phyloP scores from a whole-genome alignment of 2,888 invertebrate species.

The Netelia fuscicornis region DNA sequence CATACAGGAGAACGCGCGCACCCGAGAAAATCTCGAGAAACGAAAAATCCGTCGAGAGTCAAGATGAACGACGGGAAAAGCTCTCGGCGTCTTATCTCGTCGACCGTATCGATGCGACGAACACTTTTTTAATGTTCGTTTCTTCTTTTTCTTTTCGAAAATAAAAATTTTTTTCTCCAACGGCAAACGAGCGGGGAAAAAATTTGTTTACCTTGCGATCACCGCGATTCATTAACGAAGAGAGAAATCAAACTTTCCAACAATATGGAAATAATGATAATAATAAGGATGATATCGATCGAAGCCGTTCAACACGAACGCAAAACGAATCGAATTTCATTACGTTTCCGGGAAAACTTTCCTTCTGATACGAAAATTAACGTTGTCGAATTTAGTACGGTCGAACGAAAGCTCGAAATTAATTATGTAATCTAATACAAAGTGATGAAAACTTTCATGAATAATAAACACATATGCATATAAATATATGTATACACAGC shows the following conservation, averaged over 20 bases:
- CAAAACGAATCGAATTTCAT: background rate
- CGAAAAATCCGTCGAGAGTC: background rate
- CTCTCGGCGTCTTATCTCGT: background rate
- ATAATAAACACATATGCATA: no score
- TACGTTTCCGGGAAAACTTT: background rate
- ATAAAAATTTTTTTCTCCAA: background rate
- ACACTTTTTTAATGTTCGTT: no score
- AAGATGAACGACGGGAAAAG: background rate
- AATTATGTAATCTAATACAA: no score
- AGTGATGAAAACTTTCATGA: no score
- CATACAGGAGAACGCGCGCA: background rate
- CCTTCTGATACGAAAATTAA: no score
- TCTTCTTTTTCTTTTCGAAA: no score
- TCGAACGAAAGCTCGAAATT: no score
- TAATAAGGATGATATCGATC: background rate
- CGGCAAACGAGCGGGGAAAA: no score
- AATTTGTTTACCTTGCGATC: background rate
- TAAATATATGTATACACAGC: no score
- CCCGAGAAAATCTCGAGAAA: background rate
- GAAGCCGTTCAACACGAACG: no score
- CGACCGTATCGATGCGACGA: no score
- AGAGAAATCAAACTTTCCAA: background rate
- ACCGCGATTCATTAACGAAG: slow-evolving; percentile 13
- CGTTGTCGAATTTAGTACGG: no score
- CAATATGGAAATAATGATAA: background rate